phyloP scores from a whole-genome alignment of 2,113 vertebrate species.

The Procavia capensis region DNA sequence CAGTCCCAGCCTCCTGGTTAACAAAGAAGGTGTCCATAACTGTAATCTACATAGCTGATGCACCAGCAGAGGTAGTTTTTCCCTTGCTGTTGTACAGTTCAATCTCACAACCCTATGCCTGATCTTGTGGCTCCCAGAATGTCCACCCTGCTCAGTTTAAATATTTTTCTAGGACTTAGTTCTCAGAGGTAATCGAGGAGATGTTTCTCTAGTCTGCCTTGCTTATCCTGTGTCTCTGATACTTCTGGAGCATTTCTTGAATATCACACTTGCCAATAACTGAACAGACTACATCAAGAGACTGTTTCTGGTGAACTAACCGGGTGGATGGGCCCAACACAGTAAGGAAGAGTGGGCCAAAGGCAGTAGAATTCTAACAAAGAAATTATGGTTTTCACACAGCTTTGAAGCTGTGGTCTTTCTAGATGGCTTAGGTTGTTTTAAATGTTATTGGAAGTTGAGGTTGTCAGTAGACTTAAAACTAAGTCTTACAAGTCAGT shows the following conservation, averaged over 20 bases:
- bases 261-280: not conserved
- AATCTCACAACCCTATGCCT: too few species aligned
- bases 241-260: constrained; percentile 45
- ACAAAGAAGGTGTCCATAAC: too few species aligned
- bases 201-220: too few species aligned
- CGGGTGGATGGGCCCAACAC: not conserved
- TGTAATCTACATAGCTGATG: too few species aligned
- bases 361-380: not conserved
- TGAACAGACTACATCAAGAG: not conserved
- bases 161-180: too few species aligned
- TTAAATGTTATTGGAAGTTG: not conserved
- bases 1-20: too few species aligned
- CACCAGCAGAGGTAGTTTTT: too few species aligned
- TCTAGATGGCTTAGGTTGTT: not conserved
- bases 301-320: not conserved
- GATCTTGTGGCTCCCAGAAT: too few species aligned
- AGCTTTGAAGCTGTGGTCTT: not conserved
- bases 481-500: not conserved
- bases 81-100: too few species aligned
- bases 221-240: too few species aligned
- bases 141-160: too few species aligned
- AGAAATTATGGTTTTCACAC: not conserved
- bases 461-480: not conserved
- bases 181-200: too few species aligned
- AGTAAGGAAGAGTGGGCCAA: not conserved